phyloP scores from a whole-genome alignment of 2,888 invertebrate species.

The Cryptus armator region DNA sequence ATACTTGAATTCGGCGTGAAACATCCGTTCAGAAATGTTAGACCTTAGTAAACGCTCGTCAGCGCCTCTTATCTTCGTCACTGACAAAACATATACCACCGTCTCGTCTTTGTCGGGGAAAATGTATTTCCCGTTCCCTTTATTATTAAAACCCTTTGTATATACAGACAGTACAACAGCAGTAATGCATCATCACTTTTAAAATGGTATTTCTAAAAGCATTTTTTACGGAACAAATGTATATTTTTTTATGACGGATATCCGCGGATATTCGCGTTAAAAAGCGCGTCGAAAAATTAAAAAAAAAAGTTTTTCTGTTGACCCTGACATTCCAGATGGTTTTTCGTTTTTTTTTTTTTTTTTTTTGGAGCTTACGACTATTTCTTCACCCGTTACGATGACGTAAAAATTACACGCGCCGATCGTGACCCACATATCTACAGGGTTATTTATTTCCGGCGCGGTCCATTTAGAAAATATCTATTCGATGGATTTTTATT shows the following conservation, averaged over 20 bases:
- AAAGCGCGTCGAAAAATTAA: neutral
- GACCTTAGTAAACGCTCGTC: slow-evolving; percentile 13
- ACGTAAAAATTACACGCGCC: slow-evolving; percentile 55
- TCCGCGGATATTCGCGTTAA: neutral
- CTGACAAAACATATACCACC: slow-evolving; percentile 38
- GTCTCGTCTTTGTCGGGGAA: neutral
- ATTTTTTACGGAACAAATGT: neutral
- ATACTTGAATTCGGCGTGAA: neutral
- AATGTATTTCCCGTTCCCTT: slow-evolving; percentile 26
- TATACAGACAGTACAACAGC: neutral
- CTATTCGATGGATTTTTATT: neutral
- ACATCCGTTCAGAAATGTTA: slow-evolving; percentile 16
- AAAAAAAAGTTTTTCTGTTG: neutral
- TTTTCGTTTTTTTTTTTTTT: slow-evolving; percentile 13
- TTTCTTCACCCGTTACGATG: slow-evolving; percentile 53
- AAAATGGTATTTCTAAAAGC: neutral
- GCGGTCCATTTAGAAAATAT: slow-evolving; percentile 46
- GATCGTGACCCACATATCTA: slow-evolving; percentile 62
- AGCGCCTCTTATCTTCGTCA: slow-evolving; percentile 36
- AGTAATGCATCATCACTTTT: neutral
- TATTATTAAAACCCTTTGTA: neutral
- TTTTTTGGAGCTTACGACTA: slow-evolving; percentile 23
- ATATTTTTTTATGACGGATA: neutral
- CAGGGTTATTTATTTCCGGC: slow-evolving; percentile 58
- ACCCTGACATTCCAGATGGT: neutral